Base-by-base conservation (phyloP, 2,888 invertebrate genomes). In the Pristionchus exspectatus region DNA sequence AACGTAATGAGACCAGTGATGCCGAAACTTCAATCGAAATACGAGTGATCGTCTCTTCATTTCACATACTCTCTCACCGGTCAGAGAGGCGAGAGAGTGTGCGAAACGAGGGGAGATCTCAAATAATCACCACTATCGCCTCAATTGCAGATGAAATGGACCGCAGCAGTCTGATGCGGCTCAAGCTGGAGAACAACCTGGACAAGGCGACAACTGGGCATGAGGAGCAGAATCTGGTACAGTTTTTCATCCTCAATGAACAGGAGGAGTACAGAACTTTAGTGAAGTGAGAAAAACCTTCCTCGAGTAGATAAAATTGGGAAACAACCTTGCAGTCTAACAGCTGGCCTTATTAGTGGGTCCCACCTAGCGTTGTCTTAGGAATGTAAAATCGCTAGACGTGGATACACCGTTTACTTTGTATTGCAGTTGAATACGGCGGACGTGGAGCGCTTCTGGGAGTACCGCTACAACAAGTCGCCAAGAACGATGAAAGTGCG, bases 401-500 rank as follows among this genome's bases (percentile, higher is more conserved):
- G 38, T 38, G 38, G 38, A 38, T 38, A 38, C 38, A 5, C 38
- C 38, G 2, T 38, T 38, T 2, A 2, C 38, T 38, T 38, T 18
- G 12, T 4, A 21, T 44, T 69, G 12, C 50, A 87, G 87, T 10
- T 87, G 16, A 50, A 56, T 4, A 30, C 66, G 2, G 87, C 21
- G 1, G 87, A 87, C 24, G 87, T 87, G 27, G 87, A 87, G 50
- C 69, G 72, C 50, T 87, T 87, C 87, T 87, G 87, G 87, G 69
- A 87, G n/a, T 72, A 87, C 27, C 87, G 87, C 50, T 87, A 87
- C 87, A 87, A 69, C 30, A 87, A 87, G 87, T 87, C 87, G 4
- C 87, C 87, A 21, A 18, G 87, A 24, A 54, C 87, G 38, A 87
- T 87, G 69, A 69, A 54, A 54, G 87, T 87, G n/a, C n/a, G n/a